These are phyloP conservation scores for Glossosoma conforme DNA, from an alignment of 1,140 invertebrate genomes.

Conservation along the genomic window DNA sequence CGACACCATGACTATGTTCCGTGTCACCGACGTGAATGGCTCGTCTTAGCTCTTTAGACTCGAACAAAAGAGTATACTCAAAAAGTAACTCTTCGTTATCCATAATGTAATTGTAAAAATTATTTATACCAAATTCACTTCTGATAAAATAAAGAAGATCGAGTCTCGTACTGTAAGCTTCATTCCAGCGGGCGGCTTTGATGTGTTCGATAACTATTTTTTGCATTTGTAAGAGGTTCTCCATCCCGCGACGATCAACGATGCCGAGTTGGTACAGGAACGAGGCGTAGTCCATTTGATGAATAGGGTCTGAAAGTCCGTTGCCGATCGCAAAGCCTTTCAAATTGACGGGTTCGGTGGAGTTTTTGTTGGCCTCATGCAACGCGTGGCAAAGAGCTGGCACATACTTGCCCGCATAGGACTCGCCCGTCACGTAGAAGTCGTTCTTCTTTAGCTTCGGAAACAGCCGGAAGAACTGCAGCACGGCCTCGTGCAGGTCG, in stretches of 20 bases:
- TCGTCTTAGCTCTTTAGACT: constrained; percentile 55
- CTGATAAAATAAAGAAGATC: constrained; percentile 69
- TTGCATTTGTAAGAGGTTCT: too few relatives aligned
- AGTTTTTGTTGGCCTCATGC: constrained; percentile 53
- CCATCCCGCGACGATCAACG: constrained; percentile 62
- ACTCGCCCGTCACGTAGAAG: constrained; percentile 81
- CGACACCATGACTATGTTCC: constrained; percentile 56
- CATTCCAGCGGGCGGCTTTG: constrained; percentile 54
- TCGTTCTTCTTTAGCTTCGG: constrained; percentile 59
- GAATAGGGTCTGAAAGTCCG: constrained; percentile 74
- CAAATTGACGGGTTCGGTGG: constrained; percentile 58
- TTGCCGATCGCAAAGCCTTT: constrained; percentile 81
- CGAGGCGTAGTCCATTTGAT: constrained; percentile 73
- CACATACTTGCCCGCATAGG: constrained; percentile 82
- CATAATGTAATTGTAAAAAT: too few relatives aligned
- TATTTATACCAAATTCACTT: too few relatives aligned
- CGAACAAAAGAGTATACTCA: constrained; percentile 56
- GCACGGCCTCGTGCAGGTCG: constrained; percentile 60
- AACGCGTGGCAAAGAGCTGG: constrained; percentile 75
- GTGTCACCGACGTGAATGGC: constrained; percentile 80
- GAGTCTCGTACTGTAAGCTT: constrained; percentile 69
- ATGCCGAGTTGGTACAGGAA: constrained; percentile 79
- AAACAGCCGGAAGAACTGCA: constrained; percentile 72
- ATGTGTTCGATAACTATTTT: constrained; percentile 58
- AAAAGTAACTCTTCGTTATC: constrained; percentile 47